phyloP scores from a whole-genome alignment of 2,888 invertebrate genomes.

The Rhagonycha lutea region DNA sequence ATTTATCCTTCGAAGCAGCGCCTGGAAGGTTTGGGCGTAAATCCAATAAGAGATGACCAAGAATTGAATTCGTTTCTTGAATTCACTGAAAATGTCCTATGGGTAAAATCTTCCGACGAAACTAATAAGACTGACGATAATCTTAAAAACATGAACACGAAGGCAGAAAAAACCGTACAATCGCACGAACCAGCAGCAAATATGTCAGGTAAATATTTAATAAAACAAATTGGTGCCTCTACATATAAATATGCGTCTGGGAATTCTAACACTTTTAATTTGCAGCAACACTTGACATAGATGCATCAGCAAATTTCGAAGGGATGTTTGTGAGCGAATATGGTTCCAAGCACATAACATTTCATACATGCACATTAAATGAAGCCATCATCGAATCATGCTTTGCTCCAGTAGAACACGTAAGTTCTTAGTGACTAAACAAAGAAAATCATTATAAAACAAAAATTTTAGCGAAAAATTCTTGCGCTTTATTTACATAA shows the following conservation, averaged over 20 bases:
- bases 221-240: neutral
- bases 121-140: neutral
- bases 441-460: neutral
- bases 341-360: slow-evolving; percentile 29
- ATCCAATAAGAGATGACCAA: neutral
- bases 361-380: slow-evolving; percentile 36
- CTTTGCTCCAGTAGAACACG: slow-evolving; percentile 5
- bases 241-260: neutral
- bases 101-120: neutral
- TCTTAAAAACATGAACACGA: neutral
- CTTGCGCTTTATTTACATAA: slow-evolving; percentile 44
- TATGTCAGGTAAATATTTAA: neutral
- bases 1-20: slow-evolving; percentile 5
- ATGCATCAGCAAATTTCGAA: slow-evolving; percentile 35
- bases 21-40: neutral
- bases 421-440: neutral
- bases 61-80: neutral
- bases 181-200: neutral
- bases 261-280: neutral
- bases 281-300: slow-evolving; percentile 28
- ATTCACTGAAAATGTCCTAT: neutral
- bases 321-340: slow-evolving; percentile 32
- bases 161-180: neutral
- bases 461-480: slow-evolving; percentile 37
- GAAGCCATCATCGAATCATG: slow-evolving; percentile 34